phyloP scores from a whole-genome alignment of 2,113 vertebrate species.

The Heloderma charlesbogerti region DNA sequence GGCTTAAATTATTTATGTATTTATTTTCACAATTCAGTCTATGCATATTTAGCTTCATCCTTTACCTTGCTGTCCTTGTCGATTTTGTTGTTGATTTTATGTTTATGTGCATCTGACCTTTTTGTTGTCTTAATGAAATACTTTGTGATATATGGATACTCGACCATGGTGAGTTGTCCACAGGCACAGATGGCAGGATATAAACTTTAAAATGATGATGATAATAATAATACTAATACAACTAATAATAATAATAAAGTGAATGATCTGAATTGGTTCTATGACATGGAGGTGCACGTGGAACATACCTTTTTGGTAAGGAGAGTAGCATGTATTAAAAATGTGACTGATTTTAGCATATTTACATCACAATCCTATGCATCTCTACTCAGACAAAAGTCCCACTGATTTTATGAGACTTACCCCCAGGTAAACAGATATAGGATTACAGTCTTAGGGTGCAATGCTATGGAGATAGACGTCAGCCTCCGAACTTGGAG shows the following conservation, averaged over 20 bases:
- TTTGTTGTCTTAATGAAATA: neutral
- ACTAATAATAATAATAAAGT: conserved; percentile 21
- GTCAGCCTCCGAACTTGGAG: too few species aligned
- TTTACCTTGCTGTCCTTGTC: neutral
- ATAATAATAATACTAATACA: neutral
- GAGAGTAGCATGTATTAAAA: rapidly evolving
- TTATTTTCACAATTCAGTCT: too few species aligned
- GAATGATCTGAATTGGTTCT: conserved; percentile 30
- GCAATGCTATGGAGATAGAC: too few species aligned
- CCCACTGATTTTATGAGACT: too few species aligned
- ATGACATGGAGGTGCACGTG: conserved; percentile 13
- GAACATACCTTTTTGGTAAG: neutral
- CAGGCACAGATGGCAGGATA: neutral
- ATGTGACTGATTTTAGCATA: neutral
- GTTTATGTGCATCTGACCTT: neutral
- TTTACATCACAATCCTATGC: too few species aligned
- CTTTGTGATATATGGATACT: neutral
- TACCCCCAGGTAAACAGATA: too few species aligned
- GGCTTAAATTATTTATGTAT: neutral
- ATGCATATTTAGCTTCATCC: too few species aligned
- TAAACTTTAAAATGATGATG: neutral
- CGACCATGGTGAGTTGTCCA: neutral
- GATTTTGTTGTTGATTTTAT: neutral
- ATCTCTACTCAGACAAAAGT: too few species aligned
- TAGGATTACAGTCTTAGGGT: too few species aligned